Evolutionary conservation across 2,888 invertebrate genomes (phyloP).

Genomic region (Cheiracanthium punctorium): DNA sequence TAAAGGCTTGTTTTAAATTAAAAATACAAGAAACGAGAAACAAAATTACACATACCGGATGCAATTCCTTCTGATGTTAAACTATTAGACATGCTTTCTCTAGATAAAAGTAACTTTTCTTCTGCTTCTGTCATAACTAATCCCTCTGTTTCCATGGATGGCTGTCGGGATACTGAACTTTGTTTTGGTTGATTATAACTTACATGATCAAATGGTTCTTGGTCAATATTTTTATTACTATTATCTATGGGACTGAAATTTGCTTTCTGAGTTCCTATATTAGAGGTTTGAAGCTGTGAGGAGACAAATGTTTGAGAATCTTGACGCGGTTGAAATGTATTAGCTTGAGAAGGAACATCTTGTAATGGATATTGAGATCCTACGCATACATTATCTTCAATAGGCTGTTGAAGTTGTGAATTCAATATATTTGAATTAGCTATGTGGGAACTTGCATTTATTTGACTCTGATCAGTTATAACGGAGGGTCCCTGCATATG

Average conservation of each 20-base stretch:
- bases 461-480: conserved; percentile 7
- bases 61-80: conserved; percentile 25
- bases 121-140: conserved; percentile 20
- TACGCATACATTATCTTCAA: not conserved
- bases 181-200: not conserved
- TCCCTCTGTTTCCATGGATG: conserved; percentile 42
- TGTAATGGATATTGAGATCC: conserved; percentile 18
- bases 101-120: conserved; percentile 22
- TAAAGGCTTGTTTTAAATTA: not conserved
- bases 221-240: conserved; percentile 3
- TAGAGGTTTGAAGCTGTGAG: not conserved
- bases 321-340: conserved; percentile 5
- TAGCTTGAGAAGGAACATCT: not conserved
- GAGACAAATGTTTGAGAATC: conserved; percentile 25
- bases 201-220: conserved; percentile 20
- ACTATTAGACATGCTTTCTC: conserved; percentile 27
- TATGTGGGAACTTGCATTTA: not conserved
- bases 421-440: not conserved
- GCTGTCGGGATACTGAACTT: conserved; percentile 28
- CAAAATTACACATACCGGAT: conserved; percentile 21
- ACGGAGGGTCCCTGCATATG: conserved; percentile 5
- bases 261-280: not conserved
- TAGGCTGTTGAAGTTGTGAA: not conserved
- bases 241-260: not conserved
- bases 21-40: not conserved